Conservation (phyloP, 2,113 vertebrate genomes). For the Phrynosoma blainvillii region DNA sequence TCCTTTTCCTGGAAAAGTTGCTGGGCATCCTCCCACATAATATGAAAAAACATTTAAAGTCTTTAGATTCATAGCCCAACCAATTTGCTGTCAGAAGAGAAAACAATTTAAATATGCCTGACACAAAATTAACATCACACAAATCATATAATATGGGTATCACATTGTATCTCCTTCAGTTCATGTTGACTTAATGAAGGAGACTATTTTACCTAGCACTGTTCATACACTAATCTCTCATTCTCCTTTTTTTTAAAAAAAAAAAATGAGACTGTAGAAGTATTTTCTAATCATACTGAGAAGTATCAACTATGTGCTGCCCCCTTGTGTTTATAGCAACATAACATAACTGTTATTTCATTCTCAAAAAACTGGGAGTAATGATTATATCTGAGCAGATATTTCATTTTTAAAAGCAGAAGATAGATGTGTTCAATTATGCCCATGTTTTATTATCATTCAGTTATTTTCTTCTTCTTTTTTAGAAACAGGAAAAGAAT, state of each 20-base stretch:
- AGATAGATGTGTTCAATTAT: not conserved
- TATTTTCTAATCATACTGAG: not conserved
- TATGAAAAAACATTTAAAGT: not conserved
- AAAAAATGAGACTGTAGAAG: not conserved
- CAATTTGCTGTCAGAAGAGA: not conserved
- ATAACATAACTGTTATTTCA: not conserved
- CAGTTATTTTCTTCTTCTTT: not conserved
- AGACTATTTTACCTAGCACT: not conserved
- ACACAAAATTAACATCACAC: constrained; percentile 13
- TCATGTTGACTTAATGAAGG: not conserved
- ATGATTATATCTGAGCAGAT: not conserved
- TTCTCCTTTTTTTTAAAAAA: not conserved
- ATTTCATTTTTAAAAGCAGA: not conserved
- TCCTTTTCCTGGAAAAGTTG: not conserved
- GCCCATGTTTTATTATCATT: not conserved
- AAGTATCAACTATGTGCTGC: constrained; percentile 62
- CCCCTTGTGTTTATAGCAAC: constrained; percentile 67
- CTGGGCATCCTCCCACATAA: not conserved
- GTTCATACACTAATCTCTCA: not conserved
- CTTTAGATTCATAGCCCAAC: not conserved
- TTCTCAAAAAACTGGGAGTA: not conserved
- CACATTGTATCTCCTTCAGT: not conserved
- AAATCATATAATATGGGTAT: not conserved
- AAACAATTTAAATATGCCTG: not conserved
- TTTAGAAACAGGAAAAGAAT: not conserved